Evolutionary conservation across 2,888 invertebrate species (phyloP), one percentile per base, ranked within the genome.

Genomic region (Drosophila pseudotakahashii): DNA sequence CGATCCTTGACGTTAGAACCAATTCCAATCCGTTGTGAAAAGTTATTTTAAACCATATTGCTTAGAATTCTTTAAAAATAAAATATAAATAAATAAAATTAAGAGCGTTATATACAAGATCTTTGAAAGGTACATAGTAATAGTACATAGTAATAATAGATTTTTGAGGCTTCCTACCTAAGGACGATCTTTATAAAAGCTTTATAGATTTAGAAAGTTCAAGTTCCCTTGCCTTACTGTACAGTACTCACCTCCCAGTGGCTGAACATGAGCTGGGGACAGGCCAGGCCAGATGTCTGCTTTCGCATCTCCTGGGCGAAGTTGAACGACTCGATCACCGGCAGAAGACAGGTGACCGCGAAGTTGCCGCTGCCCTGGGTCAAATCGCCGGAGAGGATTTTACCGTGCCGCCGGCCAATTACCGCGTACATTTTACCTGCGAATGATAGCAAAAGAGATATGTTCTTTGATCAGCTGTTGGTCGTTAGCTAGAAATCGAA

Each of bases 301-400:
- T 97, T 98, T 66, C 99, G 94, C 80, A 99, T 95, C 92, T 99
- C 98, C 71, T 97, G 95, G 4, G 98, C 97, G 92, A 99, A 97
- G 82, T 96, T 96, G 92, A 98, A 98, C 91, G 99, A 99, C 93
- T 99, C 99, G 6, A 98, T 95, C 30, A 99, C 98, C 0, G 99
- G 99, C 89, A 99, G 93, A 74, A 96, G 94, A 2, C 99, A 98
- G 67, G 95, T 94, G 32, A 99, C 97, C 71, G 95, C 94, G 93
- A 99, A 99, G 71, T 96, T 95, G 53, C 97, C 96, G 45, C 98
- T 98, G 44, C 98, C 98, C 89, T 98, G 96, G 84, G 96, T 96
- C 93, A 98, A 94, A 90, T 99, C 98, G 67, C 98, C 97, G 67
- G 95, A 95, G 23, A 98, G 92, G 16, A 99, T 95, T 63, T 97